Evolutionary conservation across 2,888 invertebrate species (phyloP).

Genomic region (Eulithis testata): DNA sequence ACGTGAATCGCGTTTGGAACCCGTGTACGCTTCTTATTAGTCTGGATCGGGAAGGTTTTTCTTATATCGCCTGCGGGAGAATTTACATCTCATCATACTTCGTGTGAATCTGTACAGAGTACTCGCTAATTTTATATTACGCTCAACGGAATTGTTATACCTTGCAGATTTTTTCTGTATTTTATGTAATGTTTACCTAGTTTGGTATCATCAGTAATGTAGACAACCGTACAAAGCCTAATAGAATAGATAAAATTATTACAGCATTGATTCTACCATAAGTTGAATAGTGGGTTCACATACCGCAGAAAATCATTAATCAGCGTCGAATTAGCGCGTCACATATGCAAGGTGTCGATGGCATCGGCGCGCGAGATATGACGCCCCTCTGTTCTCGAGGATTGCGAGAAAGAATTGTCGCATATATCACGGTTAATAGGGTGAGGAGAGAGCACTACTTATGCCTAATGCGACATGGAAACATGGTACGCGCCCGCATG

Average conservation of each 20-base stretch:
- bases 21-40: slow-evolving; percentile 81
- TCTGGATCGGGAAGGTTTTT: slow-evolving; percentile 78
- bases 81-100: slow-evolving; percentile 44
- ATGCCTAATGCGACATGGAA: slow-evolving; percentile 84
- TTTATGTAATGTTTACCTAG: too few relatives aligned
- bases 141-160: slow-evolving; percentile 7
- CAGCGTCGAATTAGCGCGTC: slow-evolving; percentile 75
- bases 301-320: slow-evolving; percentile 73
- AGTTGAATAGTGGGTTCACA: slow-evolving; percentile 45
- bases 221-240: neutral
- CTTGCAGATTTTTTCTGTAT: too few relatives aligned
- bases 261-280: slow-evolving; percentile 19
- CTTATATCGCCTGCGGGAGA: slow-evolving; percentile 60
- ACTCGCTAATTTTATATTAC: slow-evolving; percentile 33
- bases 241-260: neutral
- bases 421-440: slow-evolving; percentile 84
- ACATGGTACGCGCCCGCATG: slow-evolving; percentile 74
- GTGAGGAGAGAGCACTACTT: slow-evolving; percentile 83
- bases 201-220: too few relatives aligned
- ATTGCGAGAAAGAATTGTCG: slow-evolving; percentile 81
- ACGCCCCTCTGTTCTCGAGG: slow-evolving; percentile 72
- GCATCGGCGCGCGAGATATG: slow-evolving; percentile 72
- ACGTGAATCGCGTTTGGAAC: slow-evolving; percentile 82
- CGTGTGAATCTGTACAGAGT: slow-evolving; percentile 26
- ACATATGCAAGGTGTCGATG: slow-evolving; percentile 66